These are phyloP conservation scores for Lophotis ruficrista DNA, from an alignment of 2,113 vertebrate genomes.

Conservation along the genomic window DNA sequence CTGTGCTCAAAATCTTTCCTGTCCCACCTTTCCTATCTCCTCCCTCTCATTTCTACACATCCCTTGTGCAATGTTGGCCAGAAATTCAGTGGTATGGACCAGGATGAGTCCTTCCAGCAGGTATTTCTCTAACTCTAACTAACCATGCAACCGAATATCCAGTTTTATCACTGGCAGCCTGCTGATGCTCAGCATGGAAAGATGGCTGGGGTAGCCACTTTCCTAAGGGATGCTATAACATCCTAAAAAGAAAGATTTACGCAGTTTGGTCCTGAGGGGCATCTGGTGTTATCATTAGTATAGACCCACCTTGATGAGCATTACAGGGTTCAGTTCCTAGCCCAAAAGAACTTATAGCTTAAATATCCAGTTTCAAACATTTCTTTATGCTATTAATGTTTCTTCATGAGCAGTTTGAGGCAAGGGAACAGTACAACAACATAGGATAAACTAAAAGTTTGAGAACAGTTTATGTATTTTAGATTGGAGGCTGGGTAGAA, in stretches of 20 bases:
- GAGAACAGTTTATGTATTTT: background rate
- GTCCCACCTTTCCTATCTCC: background rate
- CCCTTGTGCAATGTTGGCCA: background rate
- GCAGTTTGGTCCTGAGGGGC: background rate
- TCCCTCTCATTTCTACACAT: background rate
- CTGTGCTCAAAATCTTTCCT: background rate
- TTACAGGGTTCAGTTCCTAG: background rate
- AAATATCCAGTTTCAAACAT: background rate
- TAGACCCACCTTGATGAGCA: background rate
- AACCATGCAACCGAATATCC: background rate
- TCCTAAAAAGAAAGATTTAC: background rate
- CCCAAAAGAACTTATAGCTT: background rate
- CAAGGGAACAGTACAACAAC: background rate
- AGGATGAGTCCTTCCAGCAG: background rate
- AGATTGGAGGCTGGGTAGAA: background rate
- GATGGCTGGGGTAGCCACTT: background rate
- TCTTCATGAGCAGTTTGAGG: background rate
- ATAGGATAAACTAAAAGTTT: background rate
- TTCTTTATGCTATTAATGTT: background rate
- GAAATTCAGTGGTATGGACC: background rate
- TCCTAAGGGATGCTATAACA: slow-evolving; percentile 17
- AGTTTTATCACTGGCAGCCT: background rate
- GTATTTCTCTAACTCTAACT: background rate
- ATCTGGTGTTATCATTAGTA: slow-evolving; percentile 15
- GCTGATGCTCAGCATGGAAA: background rate